Evolutionary conservation across 2,888 invertebrate genomes (phyloP).

Genomic region (Ditula angustiorana): DNA sequence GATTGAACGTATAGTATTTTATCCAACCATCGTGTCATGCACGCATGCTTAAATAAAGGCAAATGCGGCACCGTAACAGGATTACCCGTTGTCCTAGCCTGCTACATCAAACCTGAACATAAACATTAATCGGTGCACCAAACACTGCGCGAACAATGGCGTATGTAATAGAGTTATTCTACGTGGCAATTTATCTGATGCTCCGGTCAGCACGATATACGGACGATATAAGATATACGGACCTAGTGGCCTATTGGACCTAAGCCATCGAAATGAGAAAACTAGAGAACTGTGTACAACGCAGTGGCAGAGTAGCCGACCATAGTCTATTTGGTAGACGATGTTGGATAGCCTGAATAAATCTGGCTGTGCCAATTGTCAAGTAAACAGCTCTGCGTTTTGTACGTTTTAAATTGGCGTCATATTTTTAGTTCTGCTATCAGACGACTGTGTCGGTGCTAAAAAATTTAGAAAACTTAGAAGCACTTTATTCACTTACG

Average conservation of each 20-base stretch:
- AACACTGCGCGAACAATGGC: slow-evolving; percentile 68
- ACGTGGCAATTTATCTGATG: slow-evolving; percentile 71
- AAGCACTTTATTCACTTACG: too few species aligned
- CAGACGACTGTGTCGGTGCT: too few species aligned
- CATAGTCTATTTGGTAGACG: too few species aligned
- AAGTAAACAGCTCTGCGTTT: too few species aligned
- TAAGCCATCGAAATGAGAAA: neutral
- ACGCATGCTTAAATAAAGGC: slow-evolving; percentile 27
- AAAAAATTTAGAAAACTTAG: too few species aligned
- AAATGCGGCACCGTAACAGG: slow-evolving; percentile 15
- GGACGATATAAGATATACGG: slow-evolving; percentile 6
- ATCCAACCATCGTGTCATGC: neutral
- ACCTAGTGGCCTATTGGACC: neutral
- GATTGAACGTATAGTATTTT: too few species aligned
- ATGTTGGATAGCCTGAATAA: too few species aligned
- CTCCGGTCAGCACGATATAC: slow-evolving; percentile 42
- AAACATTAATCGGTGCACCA: slow-evolving; percentile 48
- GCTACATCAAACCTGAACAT: slow-evolving; percentile 29
- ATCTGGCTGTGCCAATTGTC: too few species aligned
- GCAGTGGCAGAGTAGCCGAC: too few species aligned
- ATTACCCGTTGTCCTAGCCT: slow-evolving; percentile 24
- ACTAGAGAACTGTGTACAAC: too few species aligned
- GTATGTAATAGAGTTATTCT: slow-evolving; percentile 69
- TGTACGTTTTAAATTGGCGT: too few species aligned
- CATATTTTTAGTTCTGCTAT: too few species aligned